Percentiles rank a stretch among this genome's conserved stretches.
Conservation (phyloP, 2,797 vertebrate genomes). For the Ctenopoma kingsleyae region DNA sequence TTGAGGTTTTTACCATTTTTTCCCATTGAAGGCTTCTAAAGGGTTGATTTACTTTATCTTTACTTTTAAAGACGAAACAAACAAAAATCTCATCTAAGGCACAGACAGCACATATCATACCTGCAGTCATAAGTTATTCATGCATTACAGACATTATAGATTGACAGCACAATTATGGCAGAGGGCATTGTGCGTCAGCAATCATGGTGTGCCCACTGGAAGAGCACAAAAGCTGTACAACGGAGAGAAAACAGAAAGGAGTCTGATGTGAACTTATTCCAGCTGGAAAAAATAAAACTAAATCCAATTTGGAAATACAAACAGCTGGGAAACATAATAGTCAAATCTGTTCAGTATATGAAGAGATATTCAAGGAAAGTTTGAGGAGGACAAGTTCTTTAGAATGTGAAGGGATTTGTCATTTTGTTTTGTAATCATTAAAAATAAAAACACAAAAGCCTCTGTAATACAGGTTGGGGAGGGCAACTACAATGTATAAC, state of each 20-base stretch:
- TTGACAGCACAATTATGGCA: slow-evolving; percentile 69
- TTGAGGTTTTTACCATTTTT: too few species aligned
- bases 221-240: slow-evolving; percentile 32
- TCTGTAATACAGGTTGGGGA: background rate
- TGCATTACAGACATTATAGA: slow-evolving; percentile 60
- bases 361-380: background rate
- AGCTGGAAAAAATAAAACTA: slow-evolving; percentile 29
- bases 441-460: background rate
- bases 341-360: background rate
- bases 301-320: slow-evolving; percentile 27
- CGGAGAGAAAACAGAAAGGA: slow-evolving; percentile 47
- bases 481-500: background rate
- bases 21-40: too few species aligned
- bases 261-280: slow-evolving; percentile 50
- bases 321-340: background rate
- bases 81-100: slow-evolving; percentile 40
- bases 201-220: slow-evolving; percentile 53
- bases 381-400: background rate
- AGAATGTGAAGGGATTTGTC: background rate
- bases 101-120: slow-evolving; percentile 44
- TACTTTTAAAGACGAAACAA: slow-evolving; percentile 39
- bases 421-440: background rate
- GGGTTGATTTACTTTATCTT: too few species aligned
- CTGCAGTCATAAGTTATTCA: slow-evolving; percentile 66
- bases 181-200: slow-evolving; percentile 61